A percentile compares a stretch with the other conserved stretches of the same genome.
Conservation (phyloP, 2,888 invertebrate species). For the Diarsia brunnea region DNA sequence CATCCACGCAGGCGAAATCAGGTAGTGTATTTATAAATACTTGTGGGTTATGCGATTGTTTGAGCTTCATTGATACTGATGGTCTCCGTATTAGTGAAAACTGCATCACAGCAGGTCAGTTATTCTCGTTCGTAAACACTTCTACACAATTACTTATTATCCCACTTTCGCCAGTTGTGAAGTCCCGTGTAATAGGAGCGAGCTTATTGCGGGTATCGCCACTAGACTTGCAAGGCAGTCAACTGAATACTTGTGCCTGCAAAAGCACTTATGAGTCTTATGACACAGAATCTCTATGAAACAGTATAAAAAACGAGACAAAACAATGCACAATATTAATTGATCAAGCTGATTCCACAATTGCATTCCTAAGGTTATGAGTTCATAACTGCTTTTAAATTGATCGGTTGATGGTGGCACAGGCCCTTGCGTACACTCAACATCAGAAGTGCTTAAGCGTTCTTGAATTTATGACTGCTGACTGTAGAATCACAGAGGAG, state of each 20-base stretch:
- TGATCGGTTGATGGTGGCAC: conserved; percentile 12
- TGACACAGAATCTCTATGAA: not conserved
- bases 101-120: too few species aligned
- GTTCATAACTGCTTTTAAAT: conserved; percentile 47
- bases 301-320: not conserved
- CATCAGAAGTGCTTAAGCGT: conserved; percentile 9
- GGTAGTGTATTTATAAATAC: too few species aligned
- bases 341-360: conserved; percentile 26
- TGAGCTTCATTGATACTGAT: too few species aligned
- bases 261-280: not conserved
- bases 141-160: too few species aligned
- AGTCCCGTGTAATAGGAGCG: too few species aligned
- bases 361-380: conserved; percentile 44
- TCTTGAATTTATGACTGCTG: conserved; percentile 6
- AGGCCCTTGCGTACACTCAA: conserved; percentile 29
- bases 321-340: conserved; percentile 11
- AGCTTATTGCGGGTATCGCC: too few species aligned
- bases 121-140: too few species aligned
- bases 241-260: not conserved
- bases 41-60: too few species aligned
- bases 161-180: too few species aligned
- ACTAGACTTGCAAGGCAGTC: not conserved
- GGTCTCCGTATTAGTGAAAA: too few species aligned
- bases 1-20: too few species aligned
- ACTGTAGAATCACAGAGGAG: too few species aligned